Evolutionary conservation across 1,140 invertebrate genomes (phyloP), one percentile per base, ranked within the genome.

Genomic region (Lineus longissimus): DNA sequence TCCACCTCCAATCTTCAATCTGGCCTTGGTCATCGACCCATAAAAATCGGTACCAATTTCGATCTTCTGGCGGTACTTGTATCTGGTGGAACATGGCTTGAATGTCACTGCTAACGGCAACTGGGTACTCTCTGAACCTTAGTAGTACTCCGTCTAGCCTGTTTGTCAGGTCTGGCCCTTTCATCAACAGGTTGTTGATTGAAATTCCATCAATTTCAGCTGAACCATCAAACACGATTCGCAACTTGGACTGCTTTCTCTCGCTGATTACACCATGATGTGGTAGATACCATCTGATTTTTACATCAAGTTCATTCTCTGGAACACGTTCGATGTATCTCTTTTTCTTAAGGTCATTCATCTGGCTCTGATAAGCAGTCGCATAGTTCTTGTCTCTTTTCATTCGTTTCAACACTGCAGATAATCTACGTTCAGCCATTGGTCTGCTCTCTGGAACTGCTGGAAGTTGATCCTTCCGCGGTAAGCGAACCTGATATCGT

Each of bases 91-190:
- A 51, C 47, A 51, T 51, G 4, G 6, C 47, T 27, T 51, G 4
- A 7, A 51, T 51, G n/a, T 51, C 25, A 51, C 47, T 51, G 47
- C 47, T 7, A 9, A 67, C 23, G 15, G 66, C 65, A 1, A 69
- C 62, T 45, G 33, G 40, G 6, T 40, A 33, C 25, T 55, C n/a
- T 22, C 67, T 60, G 41, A 69, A 69, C 11, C 62, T 51, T 7
- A 69, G 19, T 0, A 69, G 55, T 2, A 68, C 66, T n/a, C 43
- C 66, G 15, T 61, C 29, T 27, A 69, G 31, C 25, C 61, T 59
- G 43, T 29, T 71, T 69, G 83, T 78, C 0, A 83, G 43, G 55
- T 72, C 72, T 15, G 82, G 77, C 0, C 71, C 71, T 2, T 58
- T 19, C n/a, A 61, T 36, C 27, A 71, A 30, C 2, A 43, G 23